Conservation (phyloP, 2,888 invertebrate species). For the Resseliella maxima region DNA sequence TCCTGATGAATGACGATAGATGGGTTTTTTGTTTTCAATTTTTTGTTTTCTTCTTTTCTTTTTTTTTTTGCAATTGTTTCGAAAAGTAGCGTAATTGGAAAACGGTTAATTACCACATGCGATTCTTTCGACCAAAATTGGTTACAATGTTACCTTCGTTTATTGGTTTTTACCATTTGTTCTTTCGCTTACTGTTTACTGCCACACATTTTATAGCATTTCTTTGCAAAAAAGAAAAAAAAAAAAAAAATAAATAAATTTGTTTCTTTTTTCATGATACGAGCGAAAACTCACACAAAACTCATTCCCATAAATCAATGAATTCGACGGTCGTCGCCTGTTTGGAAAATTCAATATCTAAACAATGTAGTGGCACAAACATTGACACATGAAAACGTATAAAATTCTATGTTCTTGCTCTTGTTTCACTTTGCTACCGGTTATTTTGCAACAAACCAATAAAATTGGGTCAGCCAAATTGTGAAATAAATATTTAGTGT, state of each 20-base stretch:
- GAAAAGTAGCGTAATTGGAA: constrained; percentile 13
- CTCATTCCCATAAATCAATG: background rate
- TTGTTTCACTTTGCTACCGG: background rate
- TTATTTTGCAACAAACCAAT: background rate
- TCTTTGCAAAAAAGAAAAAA: too few species aligned
- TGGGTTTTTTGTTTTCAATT: background rate
- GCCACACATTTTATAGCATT: background rate
- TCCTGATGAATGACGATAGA: background rate
- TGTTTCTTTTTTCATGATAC: background rate
- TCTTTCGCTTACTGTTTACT: background rate
- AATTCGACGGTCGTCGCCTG: background rate
- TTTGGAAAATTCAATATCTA: background rate
- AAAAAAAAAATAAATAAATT: too few species aligned
- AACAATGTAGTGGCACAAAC: background rate
- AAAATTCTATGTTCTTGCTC: background rate
- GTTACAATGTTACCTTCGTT: background rate
- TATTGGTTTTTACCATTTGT: background rate
- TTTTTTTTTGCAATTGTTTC: background rate
- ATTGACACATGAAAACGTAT: constrained; percentile 33
- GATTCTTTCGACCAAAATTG: background rate
- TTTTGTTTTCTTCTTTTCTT: too few species aligned
- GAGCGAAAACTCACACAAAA: background rate
- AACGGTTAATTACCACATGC: background rate
- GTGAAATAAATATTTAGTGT: constrained; percentile 22
- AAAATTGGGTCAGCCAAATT: constrained; percentile 34